Base-by-base conservation (phyloP, 2,113 vertebrate genomes). In the Blennius ocellaris region DNA sequence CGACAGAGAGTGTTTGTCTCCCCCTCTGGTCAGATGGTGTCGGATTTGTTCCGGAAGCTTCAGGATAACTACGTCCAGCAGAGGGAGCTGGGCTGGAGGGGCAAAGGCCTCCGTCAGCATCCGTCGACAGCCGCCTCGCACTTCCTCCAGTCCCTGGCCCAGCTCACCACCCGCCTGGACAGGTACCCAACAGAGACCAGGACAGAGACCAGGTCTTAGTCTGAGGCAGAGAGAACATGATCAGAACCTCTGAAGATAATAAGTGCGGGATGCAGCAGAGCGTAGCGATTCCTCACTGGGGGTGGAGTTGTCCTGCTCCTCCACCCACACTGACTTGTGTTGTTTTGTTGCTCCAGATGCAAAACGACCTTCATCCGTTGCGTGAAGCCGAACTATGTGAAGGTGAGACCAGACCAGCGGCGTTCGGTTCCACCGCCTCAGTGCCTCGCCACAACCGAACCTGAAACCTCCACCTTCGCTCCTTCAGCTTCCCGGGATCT, bases 71-170 rank as follows among this genome's bases (percentile, higher is more conserved):
- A 91, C 50, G 44, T 82, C 5, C 93, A 94, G 72, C 81, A 68
- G 82, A 91, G 87, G 51, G 80, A 91, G 69, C 58, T 92, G 7
- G 85, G 90, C 6, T 56, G 70, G 67, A 92, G 92, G 64, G 76
- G 86, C 0, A 94, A 80, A 62, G 93, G 92, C 5, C 74, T 78
- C 43, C 91, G 92, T 1, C 91, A 90, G 76, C 92, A 87, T 36
- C 61, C 87, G 17, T 85, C 93, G 1, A 97, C 95, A 0, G 84
- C 95, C 52, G 93, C 95, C 1, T 90, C 95, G 39, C 89, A 91
- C 74, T 98, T 97, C 82, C 96, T 95, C 49, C 91, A 93, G 73
- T 96, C 96, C 6, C 90, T 98, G 75, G 90, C 80, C 38, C 96
- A 96, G 43, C 95, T 99, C 69, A 90, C 92, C 51, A 90, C 84